phyloP scores from a whole-genome alignment of 2,113 vertebrate genomes.

The Tinamus guttatus region DNA sequence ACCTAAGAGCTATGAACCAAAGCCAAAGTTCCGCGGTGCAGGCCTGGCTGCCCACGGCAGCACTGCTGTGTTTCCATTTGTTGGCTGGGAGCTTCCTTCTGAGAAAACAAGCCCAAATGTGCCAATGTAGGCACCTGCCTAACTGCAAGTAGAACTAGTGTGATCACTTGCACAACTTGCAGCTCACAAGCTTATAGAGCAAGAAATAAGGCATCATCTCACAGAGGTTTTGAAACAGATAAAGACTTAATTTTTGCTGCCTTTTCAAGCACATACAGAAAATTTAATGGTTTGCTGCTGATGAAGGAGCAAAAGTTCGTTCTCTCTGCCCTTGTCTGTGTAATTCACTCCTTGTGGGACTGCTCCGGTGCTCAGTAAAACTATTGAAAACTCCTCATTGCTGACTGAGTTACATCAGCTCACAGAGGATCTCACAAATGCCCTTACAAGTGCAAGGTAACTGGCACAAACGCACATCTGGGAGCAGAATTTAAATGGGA shows the following conservation, averaged over 20 bases:
- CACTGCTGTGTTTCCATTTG: background rate
- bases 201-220: background rate
- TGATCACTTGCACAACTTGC: background rate
- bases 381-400: background rate
- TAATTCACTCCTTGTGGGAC: background rate
- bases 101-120: background rate
- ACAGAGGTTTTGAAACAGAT: background rate
- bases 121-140: rapidly evolving
- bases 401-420: background rate
- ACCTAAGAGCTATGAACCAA: background rate
- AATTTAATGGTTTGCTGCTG: background rate
- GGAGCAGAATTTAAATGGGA: background rate
- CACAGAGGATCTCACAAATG: background rate
- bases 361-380: background rate
- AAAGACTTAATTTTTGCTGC: background rate
- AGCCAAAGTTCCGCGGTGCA: background rate
- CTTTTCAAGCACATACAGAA: background rate
- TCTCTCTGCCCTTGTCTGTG: background rate
- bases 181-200: background rate
- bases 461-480: background rate
- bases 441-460: background rate
- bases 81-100: background rate
- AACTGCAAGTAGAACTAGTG: background rate
- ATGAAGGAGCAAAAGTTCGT: background rate
- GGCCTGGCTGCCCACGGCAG: rapidly evolving